Evolutionary conservation across 2,797 vertebrate genomes (phyloP).

Genomic region (Apogon talboti): DNA sequence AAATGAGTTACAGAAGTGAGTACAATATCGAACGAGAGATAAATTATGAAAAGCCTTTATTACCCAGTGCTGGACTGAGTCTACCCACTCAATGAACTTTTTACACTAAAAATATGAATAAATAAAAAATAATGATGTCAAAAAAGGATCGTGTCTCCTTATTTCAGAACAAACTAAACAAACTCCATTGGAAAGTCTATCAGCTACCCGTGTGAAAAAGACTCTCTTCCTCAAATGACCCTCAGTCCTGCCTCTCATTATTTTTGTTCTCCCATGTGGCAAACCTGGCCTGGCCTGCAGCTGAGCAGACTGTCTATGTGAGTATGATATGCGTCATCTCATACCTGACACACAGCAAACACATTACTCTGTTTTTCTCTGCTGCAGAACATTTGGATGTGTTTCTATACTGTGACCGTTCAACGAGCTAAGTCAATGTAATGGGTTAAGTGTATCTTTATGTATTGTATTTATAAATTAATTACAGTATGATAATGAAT

Average conservation of each 20-base stretch:
- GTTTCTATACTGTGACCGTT: too few relatives aligned
- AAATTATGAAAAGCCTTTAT: too few relatives aligned
- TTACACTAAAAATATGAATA: not conserved
- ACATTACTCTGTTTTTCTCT: not conserved
- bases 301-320: slow-evolving; percentile 32
- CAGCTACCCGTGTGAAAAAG: slow-evolving; percentile 16
- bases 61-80: not conserved
- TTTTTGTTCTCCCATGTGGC: slow-evolving; percentile 54
- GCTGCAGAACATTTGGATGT: not conserved
- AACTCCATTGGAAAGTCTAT: slow-evolving; percentile 6
- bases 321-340: slow-evolving; percentile 1
- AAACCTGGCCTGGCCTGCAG: slow-evolving; percentile 20
- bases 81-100: not conserved
- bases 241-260: slow-evolving; percentile 43
- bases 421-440: too few relatives aligned
- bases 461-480: too few relatives aligned
- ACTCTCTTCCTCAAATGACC: slow-evolving; percentile 25
- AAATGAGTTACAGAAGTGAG: too few relatives aligned
- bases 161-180: slow-evolving; percentile 6
- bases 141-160: not conserved
- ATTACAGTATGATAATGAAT: too few relatives aligned
- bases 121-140: not conserved
- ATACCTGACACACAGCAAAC: slow-evolving; percentile 21
- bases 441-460: too few relatives aligned
- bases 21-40: too few relatives aligned